Conservation (phyloP, 2,888 invertebrate species). For the Amphipyra tragopoginis region DNA sequence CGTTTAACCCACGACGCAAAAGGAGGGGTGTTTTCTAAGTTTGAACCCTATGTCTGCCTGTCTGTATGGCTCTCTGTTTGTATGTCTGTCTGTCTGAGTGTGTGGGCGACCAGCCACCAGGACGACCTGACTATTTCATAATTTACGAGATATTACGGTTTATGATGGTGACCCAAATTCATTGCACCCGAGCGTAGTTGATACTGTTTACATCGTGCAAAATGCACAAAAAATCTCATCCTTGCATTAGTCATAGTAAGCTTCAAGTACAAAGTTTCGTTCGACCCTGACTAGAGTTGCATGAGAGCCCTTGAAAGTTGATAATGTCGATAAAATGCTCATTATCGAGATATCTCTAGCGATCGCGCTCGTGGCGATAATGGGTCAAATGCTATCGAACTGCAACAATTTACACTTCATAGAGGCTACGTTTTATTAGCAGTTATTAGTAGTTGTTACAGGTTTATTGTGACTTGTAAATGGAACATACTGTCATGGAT, state of each 20-base stretch:
- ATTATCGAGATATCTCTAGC: slow-evolving; percentile 40
- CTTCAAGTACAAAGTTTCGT: slow-evolving; percentile 23
- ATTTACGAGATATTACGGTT: no score
- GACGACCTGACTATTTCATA: no score
- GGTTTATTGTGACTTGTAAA: neutral
- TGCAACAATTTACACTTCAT: slow-evolving; percentile 2
- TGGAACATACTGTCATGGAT: neutral
- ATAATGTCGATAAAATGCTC: slow-evolving; percentile 47
- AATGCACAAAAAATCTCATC: neutral
- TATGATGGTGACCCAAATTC: no score
- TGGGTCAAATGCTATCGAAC: slow-evolving; percentile 15
- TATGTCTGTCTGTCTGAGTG: no score
- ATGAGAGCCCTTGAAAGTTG: slow-evolving; percentile 34
- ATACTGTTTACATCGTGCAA: neutral
- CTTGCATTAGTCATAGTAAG: neutral
- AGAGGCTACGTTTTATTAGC: slow-evolving; percentile 2
- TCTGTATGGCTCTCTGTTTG: no score
- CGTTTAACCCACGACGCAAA: no score
- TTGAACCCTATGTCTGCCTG: no score
- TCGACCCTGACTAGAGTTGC: slow-evolving; percentile 35
- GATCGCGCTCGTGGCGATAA: slow-evolving; percentile 15
- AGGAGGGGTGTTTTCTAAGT: no score
- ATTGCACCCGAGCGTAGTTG: no score
- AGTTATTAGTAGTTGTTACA: neutral
- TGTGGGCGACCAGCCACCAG: no score